A percentile compares a stretch with the other conserved stretches of the same genome.
Conservation (phyloP, 2,113 vertebrate species). For the Eira barbara region DNA sequence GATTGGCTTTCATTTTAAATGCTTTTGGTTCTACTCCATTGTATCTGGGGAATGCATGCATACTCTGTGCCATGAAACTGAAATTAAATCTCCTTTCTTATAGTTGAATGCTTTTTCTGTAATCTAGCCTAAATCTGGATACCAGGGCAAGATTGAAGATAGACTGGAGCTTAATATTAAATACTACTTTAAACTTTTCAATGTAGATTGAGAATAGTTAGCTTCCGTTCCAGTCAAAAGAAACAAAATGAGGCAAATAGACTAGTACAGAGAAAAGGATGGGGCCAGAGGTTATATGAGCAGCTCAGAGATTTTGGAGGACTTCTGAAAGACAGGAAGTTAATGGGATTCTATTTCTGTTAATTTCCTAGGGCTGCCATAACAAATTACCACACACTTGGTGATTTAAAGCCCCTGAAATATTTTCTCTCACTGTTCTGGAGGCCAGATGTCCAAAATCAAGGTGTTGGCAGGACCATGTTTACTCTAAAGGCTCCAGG, state of each 20-base stretch:
- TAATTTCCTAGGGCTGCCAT: slow-evolving; percentile 61
- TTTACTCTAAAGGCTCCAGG: background rate
- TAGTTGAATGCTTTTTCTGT: background rate
- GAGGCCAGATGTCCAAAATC: slow-evolving; percentile 60
- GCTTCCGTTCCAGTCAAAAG: background rate
- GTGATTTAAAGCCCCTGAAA: slow-evolving; percentile 59
- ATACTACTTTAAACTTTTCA: background rate
- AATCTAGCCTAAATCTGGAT: background rate
- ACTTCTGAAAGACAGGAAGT: slow-evolving; percentile 59
- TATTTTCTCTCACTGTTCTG: slow-evolving; percentile 45
- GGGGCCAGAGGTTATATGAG: background rate
- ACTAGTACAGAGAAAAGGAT: background rate
- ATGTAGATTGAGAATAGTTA: background rate
- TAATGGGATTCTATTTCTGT: slow-evolving; percentile 65
- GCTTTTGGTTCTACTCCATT: background rate
- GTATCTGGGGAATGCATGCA: background rate
- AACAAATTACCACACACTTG: slow-evolving; percentile 65
- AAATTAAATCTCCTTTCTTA: slow-evolving; percentile 45
- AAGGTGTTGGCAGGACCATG: slow-evolving; percentile 63
- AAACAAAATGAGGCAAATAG: background rate
- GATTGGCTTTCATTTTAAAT: slow-evolving; percentile 59
- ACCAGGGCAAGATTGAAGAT: background rate
- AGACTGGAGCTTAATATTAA: slow-evolving; percentile 49
- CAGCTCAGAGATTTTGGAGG: background rate
- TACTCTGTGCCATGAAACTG: background rate